phyloP scores from a whole-genome alignment of 2,797 vertebrate genomes.

The Rhinichthys osculus region DNA sequence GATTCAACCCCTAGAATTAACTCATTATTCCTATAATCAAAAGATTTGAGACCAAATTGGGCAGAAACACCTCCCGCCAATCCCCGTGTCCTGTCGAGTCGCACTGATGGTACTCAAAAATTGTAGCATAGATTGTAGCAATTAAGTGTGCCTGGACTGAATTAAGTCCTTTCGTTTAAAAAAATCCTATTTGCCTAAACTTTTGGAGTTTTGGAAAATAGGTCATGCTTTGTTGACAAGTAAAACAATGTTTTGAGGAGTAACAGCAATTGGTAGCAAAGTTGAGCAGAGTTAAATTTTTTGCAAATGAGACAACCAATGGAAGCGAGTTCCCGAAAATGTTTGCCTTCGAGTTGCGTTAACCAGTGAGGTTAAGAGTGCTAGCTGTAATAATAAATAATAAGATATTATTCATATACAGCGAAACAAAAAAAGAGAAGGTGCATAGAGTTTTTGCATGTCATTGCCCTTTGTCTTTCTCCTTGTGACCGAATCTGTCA shows the following conservation, averaged over 20 bases:
- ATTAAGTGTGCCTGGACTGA: background rate
- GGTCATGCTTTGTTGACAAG: too few species aligned
- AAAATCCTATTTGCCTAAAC: too few species aligned
- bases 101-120: background rate
- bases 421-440: background rate
- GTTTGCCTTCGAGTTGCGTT: background rate
- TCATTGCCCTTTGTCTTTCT: conserved; percentile 3
- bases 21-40: too few species aligned
- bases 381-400: background rate
- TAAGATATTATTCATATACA: background rate
- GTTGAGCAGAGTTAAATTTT: too few species aligned
- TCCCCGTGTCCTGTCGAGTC: too few species aligned
- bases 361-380: background rate
- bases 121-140: background rate
- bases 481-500: background rate
- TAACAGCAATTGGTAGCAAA: too few species aligned
- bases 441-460: conserved; percentile 3
- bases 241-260: too few species aligned
- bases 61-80: too few species aligned
- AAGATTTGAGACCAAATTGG: too few species aligned
- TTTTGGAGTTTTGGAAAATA: too few species aligned
- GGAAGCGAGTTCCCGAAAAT: background rate
- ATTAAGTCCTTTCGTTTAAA: background rate
- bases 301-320: too few species aligned
- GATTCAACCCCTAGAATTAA: too few species aligned